Base-by-base conservation (phyloP, 1,140 invertebrate genomes). In the Apis cerana region DNA sequence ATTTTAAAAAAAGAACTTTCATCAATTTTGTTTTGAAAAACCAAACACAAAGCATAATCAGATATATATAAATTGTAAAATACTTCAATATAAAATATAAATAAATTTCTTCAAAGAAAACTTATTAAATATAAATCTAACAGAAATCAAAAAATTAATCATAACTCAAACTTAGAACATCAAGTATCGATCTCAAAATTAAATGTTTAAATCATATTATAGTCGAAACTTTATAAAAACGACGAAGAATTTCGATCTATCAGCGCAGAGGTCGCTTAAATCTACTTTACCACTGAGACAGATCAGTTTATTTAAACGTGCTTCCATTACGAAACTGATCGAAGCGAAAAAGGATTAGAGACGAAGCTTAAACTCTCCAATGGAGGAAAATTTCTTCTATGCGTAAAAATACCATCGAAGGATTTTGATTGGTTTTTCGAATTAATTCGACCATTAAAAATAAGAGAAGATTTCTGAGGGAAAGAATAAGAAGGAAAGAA, bases 241-340 rank as follows among this genome's bases (percentile, higher is more conserved):
- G 21, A 19, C 69, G 78, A 79, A 19, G 56, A 27, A 79, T 83
- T 86, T 82, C 75, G 50, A 86, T 87, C 67, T 83, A 61, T 54
- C 43, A 15, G 54, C 52, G 27, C 70, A 54, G 50, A 72, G 33
- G 13, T 3, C 52, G 54, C 67, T 58, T 27, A 62, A 33, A 69
- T 82, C 59, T 86, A 61, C 74, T 86, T 75, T 83, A 71, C 50
- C 65, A 27, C 27, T 27, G 33, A 33, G 12, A 43, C 33, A 43
- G 33, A 71, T 7, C 27, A 83, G 61, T 83, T 87, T 86, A 83
- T 83, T 79, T 86, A 86, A 86, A 65, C 21, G 48, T 48, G 17
- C 58, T 23, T 13, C 54, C 61, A 80, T 82, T 86, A 64, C 54
- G 54, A 75, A 50, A 80, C 33, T 50, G 50, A 83, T 50, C 17